Base-by-base conservation (phyloP, 64 coral and sea anemone species). In the Pocillopora damicornis region DNA sequence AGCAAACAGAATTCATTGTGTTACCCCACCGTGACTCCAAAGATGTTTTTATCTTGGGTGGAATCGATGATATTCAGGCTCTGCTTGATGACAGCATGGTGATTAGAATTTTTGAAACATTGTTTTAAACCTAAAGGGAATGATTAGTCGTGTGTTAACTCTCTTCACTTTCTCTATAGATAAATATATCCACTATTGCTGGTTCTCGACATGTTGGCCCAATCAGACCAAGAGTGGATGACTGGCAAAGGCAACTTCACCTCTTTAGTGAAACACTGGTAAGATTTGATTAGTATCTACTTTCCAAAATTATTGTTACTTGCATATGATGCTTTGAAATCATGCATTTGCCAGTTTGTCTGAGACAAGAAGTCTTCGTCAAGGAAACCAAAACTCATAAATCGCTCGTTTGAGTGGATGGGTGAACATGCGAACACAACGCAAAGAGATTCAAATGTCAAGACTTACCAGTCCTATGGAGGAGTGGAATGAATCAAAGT, bases 261-360 rank as follows among this genome's bases (percentile, higher is more conserved):
- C 88, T 98, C 23, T 98, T 98, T 74, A 98, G 93, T 45, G 96
- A 98, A 63, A 98, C 96, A 58, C 26, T 98, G 93, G 96, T 98
- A 73, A 68, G 83, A 61, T 9, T 23, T 23, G 0, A 22, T 20
- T 16, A 20, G 0, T 15, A 5, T 22, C 14, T 22, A 16, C 64
- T 18, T 67, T 67, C 64, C 18, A 51, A 51, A 51, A 7, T 51
- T 51, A 51, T 51, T 51, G 30, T 51, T 51, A 51, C 42, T 4
- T 51, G 42, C 7, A 51, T 51, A 51, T 51, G 42, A 51, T 51
- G 42, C 42, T 1, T 51, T 51, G 0, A 51, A 51, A 51, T 51
- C 42, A 51, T 2, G 42, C 2, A 51, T 7, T 7, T 51, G 42
- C 42, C 7, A 51, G 42, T 51, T 51, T 51, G 42, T 51, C 7